Base-by-base conservation (phyloP, 2,113 vertebrate species). In the Amia ocellicauda region DNA sequence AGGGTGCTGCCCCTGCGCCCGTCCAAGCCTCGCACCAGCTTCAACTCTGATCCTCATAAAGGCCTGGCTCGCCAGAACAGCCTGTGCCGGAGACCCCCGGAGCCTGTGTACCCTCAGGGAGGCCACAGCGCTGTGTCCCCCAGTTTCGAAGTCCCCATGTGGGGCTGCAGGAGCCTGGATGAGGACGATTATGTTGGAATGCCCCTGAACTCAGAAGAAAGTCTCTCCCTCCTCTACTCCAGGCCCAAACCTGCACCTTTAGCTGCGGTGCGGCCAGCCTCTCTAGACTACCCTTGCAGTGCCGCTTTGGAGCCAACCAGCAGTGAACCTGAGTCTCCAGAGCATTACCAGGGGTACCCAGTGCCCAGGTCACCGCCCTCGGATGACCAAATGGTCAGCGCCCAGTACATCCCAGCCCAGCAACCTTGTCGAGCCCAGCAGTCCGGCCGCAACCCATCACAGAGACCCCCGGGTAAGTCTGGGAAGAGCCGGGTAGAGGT, bases 321-420 rank as follows among this genome's bases (percentile, higher is more conserved):
- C 49, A 78, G 77, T 2, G 79, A 86, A 16, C 59, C 63, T 0
- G 83, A 88, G 31, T 81, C 78, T 11, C 69, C 77, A 1, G 78
- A 80, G 28, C 74, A 75, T 49, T 80, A 79, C 68, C 57, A 69
- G 3, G 67, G 77, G 54, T 72, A 80, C 43, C 57, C 64, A 2
- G 23, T 59, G 0, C 70, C 60, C 22, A 60, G 49, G 26, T 73
- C 74, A 45, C 60, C 80, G 3, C 59, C 68, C 4, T 62, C 67
- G 4, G 79, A 86, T 10, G 86, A 89, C 3, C 83, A 83, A 31
- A 73, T 93, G 68, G 90, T 93, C 52, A 93, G 82, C 27, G 90
- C 89, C 0, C 89, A 92, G 62, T 93, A 93, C 63, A 92, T 93
- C 66, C 92, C 92, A 0, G 91, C 85, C 13, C 83, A 87, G 68